These are phyloP conservation scores for Penaeus indicus DNA, from an alignment of 1,140 invertebrate genomes.

Conservation along the genomic window DNA sequence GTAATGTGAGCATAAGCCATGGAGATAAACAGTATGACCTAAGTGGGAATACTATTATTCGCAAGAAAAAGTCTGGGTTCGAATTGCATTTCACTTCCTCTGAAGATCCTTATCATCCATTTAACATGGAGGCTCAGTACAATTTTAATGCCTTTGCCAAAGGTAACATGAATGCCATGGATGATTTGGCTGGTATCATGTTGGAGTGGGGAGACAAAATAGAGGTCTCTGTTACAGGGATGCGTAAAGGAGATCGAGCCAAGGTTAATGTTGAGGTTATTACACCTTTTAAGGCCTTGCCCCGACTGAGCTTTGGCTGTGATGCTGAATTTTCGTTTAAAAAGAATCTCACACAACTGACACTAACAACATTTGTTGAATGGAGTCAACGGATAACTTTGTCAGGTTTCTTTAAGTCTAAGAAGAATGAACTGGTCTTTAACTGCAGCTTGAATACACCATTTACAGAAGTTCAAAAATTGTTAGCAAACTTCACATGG, in stretches of 20 bases:
- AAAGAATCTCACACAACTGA: conserved; percentile 15
- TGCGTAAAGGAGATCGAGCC: conserved; percentile 1
- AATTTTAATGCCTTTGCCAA: conserved; percentile 14
- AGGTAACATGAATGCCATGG: conserved; percentile 20
- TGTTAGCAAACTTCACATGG: conserved; percentile 28
- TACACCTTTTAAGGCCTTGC: conserved; percentile 44
- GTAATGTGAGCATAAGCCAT: neutral
- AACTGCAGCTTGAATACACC: conserved; percentile 26
- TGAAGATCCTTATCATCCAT: conserved; percentile 22
- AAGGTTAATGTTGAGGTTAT: conserved; percentile 35
- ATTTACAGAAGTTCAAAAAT: neutral
- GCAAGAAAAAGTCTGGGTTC: neutral
- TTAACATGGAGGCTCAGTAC: conserved; percentile 28
- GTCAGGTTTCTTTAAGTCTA: conserved; percentile 20
- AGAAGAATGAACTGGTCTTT: neutral
- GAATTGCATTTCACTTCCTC: conserved; percentile 18
- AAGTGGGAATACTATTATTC: neutral
- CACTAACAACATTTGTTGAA: conserved; percentile 32
- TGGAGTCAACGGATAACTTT: conserved; percentile 40
- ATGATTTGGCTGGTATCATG: conserved; percentile 2
- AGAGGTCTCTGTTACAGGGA: conserved; percentile 23
- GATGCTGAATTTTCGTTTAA: neutral
- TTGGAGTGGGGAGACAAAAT: conserved; percentile 44
- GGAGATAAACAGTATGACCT: conserved; percentile 32
- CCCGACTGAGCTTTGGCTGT: conserved; percentile 26